Evolutionary conservation across 2,797 vertebrate species (phyloP).

Genomic region (Malacoctenus gilli): DNA sequence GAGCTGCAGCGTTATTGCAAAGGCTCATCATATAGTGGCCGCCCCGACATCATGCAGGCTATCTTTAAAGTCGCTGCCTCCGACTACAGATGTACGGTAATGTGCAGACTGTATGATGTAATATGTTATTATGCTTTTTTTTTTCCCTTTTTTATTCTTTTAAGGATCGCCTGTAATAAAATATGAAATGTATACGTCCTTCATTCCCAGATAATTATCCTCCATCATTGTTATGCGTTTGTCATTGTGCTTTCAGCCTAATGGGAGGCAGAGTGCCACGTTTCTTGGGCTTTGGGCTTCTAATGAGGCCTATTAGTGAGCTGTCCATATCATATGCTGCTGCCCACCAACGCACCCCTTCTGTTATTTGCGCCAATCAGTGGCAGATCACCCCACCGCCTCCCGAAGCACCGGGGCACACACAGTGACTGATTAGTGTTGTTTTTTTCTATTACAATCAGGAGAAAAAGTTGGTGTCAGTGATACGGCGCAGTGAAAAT

Average conservation of each 20-base stretch:
- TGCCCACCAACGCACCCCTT: constrained; percentile 44
- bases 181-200: constrained; percentile 20
- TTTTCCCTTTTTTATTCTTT: no score
- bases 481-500: constrained; percentile 44
- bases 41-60: no score
- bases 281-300: constrained; percentile 42
- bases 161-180: constrained; percentile 15
- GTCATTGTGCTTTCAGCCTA: constrained; percentile 35
- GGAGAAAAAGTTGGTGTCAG: constrained; percentile 52
- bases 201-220: constrained; percentile 41
- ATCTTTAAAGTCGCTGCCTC: no score
- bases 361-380: constrained; percentile 36
- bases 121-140: not conserved
- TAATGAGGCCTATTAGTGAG: constrained; percentile 52
- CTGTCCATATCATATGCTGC: constrained; percentile 30
- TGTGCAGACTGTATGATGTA: constrained; percentile 1
- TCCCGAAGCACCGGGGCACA: constrained; percentile 31
- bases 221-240: constrained; percentile 27
- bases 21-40: no score
- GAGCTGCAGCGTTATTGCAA: no score
- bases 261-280: constrained; percentile 50
- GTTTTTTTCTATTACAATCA: constrained; percentile 34
- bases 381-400: constrained; percentile 45
- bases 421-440: constrained; percentile 36
- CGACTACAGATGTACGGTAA: no score